Percentiles rank a stretch among this genome's conserved stretches.
phyloP scores from a whole-genome alignment of 2,113 vertebrate genomes.

The Syngnathoides biaculeatus region DNA sequence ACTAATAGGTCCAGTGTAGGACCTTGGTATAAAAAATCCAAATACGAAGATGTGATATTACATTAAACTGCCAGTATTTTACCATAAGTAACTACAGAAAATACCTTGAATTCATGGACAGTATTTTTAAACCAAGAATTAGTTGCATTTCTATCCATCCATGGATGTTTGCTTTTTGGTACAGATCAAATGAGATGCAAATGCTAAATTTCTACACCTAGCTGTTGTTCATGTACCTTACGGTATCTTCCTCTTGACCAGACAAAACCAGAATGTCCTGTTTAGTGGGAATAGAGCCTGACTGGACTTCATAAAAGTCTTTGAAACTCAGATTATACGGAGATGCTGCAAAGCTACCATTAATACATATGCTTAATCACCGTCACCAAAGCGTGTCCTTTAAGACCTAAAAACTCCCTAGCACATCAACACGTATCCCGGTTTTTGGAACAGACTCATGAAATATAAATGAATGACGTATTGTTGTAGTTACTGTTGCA shows the following conservation, averaged over 20 bases:
- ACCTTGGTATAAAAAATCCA: too few relatives aligned
- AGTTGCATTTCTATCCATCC: too few relatives aligned
- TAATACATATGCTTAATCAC: constrained; percentile 33
- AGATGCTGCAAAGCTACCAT: constrained; percentile 18
- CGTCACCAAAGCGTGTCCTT: constrained; percentile 41
- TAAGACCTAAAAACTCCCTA: constrained; percentile 34
- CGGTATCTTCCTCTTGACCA: background rate
- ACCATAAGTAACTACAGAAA: too few relatives aligned
- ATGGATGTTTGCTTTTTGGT: too few relatives aligned
- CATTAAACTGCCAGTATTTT: background rate
- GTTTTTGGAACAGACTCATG: constrained; percentile 34
- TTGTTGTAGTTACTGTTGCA: background rate
- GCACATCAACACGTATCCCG: constrained; percentile 48
- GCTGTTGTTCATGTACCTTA: too few relatives aligned
- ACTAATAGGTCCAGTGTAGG: background rate
- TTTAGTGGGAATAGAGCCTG: background rate
- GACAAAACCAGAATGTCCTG: background rate
- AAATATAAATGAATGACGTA: constrained; percentile 1
- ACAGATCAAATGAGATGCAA: background rate
- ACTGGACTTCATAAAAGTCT: background rate
- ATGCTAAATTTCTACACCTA: background rate
- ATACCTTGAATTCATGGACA: too few relatives aligned
- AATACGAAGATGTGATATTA: background rate
- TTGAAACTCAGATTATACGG: background rate
- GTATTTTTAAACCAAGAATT: too few relatives aligned